These are phyloP conservation scores for Cheiracanthium punctorium DNA, from an alignment of 2,888 invertebrate species.

Conservation along the genomic window DNA sequence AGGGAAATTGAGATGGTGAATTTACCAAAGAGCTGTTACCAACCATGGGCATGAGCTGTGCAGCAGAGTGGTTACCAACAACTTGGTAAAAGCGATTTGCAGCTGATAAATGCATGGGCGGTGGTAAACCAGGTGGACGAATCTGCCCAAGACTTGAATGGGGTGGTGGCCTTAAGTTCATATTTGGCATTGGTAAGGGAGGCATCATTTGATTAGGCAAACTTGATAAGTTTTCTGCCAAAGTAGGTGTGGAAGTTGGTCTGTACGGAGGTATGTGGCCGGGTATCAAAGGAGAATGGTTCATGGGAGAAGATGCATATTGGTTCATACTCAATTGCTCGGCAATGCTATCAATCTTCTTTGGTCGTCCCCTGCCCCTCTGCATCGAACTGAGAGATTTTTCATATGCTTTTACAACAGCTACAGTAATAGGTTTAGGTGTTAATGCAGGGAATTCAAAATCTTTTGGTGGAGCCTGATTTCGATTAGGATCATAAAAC, in stretches of 20 bases:
- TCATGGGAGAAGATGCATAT: constrained; percentile 10
- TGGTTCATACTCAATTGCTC: constrained; percentile 41
- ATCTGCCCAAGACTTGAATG: constrained; percentile 35
- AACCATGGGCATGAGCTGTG: constrained; percentile 42
- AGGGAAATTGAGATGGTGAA: constrained; percentile 48
- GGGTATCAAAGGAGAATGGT: constrained; percentile 13
- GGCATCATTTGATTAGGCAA: constrained; percentile 59
- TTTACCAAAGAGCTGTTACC: constrained; percentile 51
- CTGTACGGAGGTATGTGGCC: constrained; percentile 37
- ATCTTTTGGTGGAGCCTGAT: constrained; percentile 74
- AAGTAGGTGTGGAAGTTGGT: constrained; percentile 31
- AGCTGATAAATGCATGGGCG: constrained; percentile 27
- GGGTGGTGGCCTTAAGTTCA: constrained; percentile 40
- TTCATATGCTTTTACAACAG: constrained; percentile 73
- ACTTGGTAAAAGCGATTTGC: constrained; percentile 44
- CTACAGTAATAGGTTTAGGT: constrained; percentile 81
- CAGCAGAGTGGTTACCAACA: constrained; percentile 36
- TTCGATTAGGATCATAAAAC: constrained; percentile 87
- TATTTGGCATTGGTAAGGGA: constrained; percentile 49
- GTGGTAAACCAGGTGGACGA: constrained; percentile 27
- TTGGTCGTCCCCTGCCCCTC: constrained; percentile 55
- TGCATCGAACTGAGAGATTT: constrained; percentile 55
- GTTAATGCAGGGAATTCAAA: constrained; percentile 92
- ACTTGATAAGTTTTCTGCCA: constrained; percentile 37
- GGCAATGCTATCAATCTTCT: constrained; percentile 40